Evolutionary conservation across 2,888 invertebrate species (phyloP).

Genomic region (Coenonympha glycerion): DNA sequence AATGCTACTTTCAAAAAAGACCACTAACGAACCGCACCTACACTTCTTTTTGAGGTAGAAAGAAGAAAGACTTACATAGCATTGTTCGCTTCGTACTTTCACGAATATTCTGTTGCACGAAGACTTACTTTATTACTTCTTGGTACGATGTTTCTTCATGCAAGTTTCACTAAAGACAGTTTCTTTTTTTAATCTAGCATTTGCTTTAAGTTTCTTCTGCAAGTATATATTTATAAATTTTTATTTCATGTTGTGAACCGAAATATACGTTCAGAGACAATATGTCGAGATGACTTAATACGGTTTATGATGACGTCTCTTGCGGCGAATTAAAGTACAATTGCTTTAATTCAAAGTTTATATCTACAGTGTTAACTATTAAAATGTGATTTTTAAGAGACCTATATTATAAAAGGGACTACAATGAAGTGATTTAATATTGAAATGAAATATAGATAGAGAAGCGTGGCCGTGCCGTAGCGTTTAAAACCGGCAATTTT

Average conservation of each 20-base stretch:
- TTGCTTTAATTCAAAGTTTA: neutral
- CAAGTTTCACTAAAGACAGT: neutral
- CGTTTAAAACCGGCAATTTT: conserved; percentile 14
- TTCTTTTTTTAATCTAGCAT: too few relatives aligned
- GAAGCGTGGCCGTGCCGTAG: conserved; percentile 5
- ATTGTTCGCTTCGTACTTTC: neutral
- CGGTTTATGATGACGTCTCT: too few relatives aligned
- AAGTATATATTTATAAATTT: too few relatives aligned
- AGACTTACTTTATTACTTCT: neutral
- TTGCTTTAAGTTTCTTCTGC: too few relatives aligned
- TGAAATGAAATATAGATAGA: conserved; percentile 9
- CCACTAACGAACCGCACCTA: neutral
- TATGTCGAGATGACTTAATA: too few relatives aligned
- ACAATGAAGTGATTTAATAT: neutral
- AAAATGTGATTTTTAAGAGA: neutral
- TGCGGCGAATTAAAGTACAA: too few relatives aligned
- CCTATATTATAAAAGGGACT: neutral
- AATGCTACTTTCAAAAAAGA: neutral
- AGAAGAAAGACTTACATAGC: neutral
- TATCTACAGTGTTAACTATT: neutral
- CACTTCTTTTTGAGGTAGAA: neutral
- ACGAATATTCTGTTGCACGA: neutral
- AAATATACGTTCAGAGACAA: too few relatives aligned
- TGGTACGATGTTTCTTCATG: neutral
- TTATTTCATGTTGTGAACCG: too few relatives aligned